A percentile compares a stretch with the other conserved stretches of the same genome.
Conservation (phyloP, 2,113 vertebrate genomes). For the Pangasianodon hypophthalmus region DNA sequence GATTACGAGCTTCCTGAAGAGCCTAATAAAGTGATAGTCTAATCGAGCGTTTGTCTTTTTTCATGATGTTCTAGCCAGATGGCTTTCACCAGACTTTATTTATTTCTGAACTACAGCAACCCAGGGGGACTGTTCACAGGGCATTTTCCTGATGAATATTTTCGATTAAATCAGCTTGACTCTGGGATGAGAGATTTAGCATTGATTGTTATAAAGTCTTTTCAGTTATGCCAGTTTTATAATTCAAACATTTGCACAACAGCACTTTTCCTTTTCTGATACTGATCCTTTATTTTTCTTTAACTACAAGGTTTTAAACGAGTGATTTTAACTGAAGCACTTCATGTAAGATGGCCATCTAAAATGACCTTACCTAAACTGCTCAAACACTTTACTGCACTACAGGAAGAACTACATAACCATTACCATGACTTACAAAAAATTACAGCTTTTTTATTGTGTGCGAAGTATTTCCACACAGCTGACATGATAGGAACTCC, state of each 20-base stretch:
- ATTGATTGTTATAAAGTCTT: not conserved
- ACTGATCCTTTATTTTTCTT: not conserved
- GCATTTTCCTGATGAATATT: not conserved
- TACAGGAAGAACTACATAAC: not conserved
- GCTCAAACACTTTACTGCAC: not conserved
- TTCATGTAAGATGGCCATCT: not conserved
- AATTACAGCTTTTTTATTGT: not conserved
- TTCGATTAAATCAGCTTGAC: not conserved
- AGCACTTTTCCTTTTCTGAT: not conserved
- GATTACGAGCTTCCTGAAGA: constrained; percentile 24
- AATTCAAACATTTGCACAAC: not conserved
- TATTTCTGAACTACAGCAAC: constrained; percentile 24
- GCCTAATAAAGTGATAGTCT: constrained; percentile 5
- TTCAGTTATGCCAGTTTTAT: not conserved
- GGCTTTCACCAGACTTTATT: not conserved
- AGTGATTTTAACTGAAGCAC: not conserved
- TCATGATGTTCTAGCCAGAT: constrained; percentile 1
- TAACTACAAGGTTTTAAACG: not conserved
- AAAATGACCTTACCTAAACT: not conserved
- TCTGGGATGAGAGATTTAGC: not conserved
- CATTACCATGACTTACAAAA: not conserved
- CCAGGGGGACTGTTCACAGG: not conserved
- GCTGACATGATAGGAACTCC: not conserved
- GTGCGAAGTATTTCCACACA: not conserved
- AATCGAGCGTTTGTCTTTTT: constrained; percentile 2